Evolutionary conservation across 1,140 invertebrate species (phyloP), one percentile per base, ranked within the genome.

Genomic region (Zaprionus camerounensis): DNA sequence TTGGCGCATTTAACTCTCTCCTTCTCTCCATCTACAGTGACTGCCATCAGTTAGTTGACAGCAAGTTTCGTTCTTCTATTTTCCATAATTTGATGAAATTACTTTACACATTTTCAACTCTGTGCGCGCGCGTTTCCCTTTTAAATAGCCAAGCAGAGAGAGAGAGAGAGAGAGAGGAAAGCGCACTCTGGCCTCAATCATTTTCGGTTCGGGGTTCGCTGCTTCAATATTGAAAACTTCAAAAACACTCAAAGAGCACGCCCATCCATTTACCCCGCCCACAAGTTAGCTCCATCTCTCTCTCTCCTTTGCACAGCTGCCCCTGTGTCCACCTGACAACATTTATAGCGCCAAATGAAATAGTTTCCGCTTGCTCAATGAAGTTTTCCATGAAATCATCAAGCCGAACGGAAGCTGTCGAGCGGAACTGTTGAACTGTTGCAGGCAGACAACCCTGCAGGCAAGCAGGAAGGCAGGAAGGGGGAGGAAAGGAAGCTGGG

Each of bases 341-440:
- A 76, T 76, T 76, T 76, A 76, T 76, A 62, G 74, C 74, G 68
- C 74, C 76, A 88, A 88, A 90, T 83, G 85, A 88, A 88, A 88
- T 88, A 90, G 84, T 88, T 88, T 88, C 84, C 84, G 84, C 84
- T 88, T 84, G 85, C 78, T 81, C 84, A 88, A 88, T 90, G 85
- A 88, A 88, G 84, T 88, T 88, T 88, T 88, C 78, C 81, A 88
- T 84, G 85, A 88, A 88, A 88, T 88, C 84, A 88, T 88, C 84
- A 88, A 88, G 84, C 81, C 85, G 71, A 88, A 82, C 84, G 84
- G 85, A 88, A 90, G 81, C 85, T 88, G 85, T 84, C 81, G 81
- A 90, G 78, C 81, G 84, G 84, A 88, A 88, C 82, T 82, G 80
- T 79, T 78, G 67, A 77, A 78, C 82, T 88, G 83, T 88, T 83